phyloP scores from a whole-genome alignment of 92 coral and sea anemone species.

The Epizoanthus scotinus region DNA sequence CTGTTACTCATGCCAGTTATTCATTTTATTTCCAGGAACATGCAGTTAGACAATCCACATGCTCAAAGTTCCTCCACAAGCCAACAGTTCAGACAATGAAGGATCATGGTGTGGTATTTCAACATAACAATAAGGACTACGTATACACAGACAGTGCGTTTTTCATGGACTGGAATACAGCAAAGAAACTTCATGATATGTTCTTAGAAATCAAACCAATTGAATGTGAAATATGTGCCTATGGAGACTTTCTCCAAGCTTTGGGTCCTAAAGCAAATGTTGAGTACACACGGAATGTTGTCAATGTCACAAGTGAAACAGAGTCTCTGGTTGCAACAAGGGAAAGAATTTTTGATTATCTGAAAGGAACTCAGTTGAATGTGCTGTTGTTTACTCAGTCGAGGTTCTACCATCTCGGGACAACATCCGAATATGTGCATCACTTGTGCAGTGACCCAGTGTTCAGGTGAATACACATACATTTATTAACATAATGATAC shows the following conservation, averaged over 20 bases:
- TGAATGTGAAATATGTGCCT: slow-evolving; percentile 93
- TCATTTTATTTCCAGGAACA: background rate
- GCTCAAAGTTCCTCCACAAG: slow-evolving; percentile 91
- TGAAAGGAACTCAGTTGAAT: slow-evolving; percentile 90
- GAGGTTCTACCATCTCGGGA: slow-evolving; percentile 92
- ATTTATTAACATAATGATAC: background rate
- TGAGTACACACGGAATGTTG: slow-evolving; percentile 85
- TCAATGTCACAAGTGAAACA: slow-evolving; percentile 84
- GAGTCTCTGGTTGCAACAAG: slow-evolving; percentile 82
- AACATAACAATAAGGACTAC: slow-evolving; percentile 60
- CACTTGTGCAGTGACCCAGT: slow-evolving; percentile 83
- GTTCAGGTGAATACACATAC: slow-evolving; percentile 66
- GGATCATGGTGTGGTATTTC: slow-evolving; percentile 69
- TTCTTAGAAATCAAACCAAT: slow-evolving; percentile 61
- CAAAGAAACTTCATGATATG: slow-evolving; percentile 28
- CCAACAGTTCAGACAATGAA: slow-evolving; percentile 81
- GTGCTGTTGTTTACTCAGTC: slow-evolving; percentile 88
- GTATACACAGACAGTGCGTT: slow-evolving; percentile 87
- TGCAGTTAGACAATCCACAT: slow-evolving; percentile 65
- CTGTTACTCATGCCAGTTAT: too few species aligned
- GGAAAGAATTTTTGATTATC: slow-evolving; percentile 71
- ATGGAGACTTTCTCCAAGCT: slow-evolving; percentile 94
- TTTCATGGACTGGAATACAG: slow-evolving; percentile 55
- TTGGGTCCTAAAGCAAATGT: slow-evolving; percentile 80
- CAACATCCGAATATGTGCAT: slow-evolving; percentile 80